These are phyloP conservation scores for Sebastes aleutianus DNA, from an alignment of 2,797 vertebrate species.

Conservation along the genomic window DNA sequence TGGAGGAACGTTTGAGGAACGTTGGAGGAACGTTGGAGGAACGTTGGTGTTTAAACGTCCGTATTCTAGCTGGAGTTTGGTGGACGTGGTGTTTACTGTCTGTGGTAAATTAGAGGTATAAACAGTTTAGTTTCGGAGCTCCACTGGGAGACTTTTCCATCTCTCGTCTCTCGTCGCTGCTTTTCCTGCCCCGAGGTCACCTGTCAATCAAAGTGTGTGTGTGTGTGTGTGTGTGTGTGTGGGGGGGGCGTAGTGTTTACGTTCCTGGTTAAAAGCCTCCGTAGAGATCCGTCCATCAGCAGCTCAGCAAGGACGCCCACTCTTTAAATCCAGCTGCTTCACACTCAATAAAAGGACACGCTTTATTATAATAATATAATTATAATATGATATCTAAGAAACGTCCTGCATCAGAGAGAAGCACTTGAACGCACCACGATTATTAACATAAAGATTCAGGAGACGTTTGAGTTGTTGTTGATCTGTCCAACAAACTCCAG, in stretches of 20 bases:
- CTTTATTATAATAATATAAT: too few relatives aligned
- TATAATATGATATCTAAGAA: too few relatives aligned
- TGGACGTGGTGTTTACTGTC: neutral
- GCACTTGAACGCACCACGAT: too few relatives aligned
- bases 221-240: too few relatives aligned
- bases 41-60: too few relatives aligned
- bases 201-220: neutral
- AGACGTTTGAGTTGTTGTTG: neutral
- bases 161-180: neutral
- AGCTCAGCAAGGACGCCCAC: neutral
- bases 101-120: neutral
- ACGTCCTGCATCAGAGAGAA: too few relatives aligned
- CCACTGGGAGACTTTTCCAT: neutral
- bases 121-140: neutral
- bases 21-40: too few relatives aligned
- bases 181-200: neutral
- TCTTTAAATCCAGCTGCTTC: conserved; percentile 7
- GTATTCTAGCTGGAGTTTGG: too few relatives aligned
- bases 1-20: too few relatives aligned
- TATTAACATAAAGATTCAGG: too few relatives aligned
- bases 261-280: conserved; percentile 35
- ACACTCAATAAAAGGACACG: neutral
- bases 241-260: conserved; percentile 30
- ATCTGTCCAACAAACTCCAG: neutral
- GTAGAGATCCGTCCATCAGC: conserved; percentile 44